Conservation (phyloP, 2,797 vertebrate genomes). For the Pseudomugil tenellus region DNA sequence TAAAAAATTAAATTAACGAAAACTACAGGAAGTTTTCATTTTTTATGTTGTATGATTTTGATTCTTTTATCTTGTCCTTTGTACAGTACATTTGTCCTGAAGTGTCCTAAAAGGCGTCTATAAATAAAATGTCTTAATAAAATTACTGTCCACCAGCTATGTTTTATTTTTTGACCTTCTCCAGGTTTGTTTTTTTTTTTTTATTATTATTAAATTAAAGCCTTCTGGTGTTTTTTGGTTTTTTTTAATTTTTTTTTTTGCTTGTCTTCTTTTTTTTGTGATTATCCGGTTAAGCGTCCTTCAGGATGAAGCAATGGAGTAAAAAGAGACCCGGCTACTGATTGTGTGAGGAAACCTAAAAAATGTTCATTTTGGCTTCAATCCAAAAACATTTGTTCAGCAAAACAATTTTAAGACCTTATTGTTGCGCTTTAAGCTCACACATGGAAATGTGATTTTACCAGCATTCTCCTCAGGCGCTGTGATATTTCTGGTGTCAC, state of each 20-base stretch:
- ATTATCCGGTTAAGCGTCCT: too few species aligned
- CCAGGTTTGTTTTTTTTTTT: neutral
- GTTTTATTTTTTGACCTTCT: neutral
- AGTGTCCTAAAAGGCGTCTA: neutral
- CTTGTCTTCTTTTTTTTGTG: neutral
- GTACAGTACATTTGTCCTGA: neutral
- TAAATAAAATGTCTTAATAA: neutral
- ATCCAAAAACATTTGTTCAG: too few species aligned
- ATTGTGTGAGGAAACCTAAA: neutral
- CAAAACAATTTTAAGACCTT: neutral
- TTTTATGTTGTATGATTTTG: neutral
- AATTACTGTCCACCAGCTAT: neutral
- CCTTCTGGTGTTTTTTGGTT: neutral
- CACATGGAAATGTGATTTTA: neutral
- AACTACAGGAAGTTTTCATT: neutral
- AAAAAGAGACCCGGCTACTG: neutral
- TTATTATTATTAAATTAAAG: neutral
- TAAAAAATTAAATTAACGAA: neutral
- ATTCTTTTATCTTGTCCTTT: neutral
- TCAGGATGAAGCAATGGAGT: too few species aligned
- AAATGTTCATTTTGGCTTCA: neutral
- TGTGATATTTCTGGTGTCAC: constrained; percentile 11
- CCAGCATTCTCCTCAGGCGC: neutral
- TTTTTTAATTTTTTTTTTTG: too few species aligned
- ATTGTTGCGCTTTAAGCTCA: neutral